Evolutionary conservation across 2,113 vertebrate genomes (phyloP).

Genomic region (Irena cyanogastra): DNA sequence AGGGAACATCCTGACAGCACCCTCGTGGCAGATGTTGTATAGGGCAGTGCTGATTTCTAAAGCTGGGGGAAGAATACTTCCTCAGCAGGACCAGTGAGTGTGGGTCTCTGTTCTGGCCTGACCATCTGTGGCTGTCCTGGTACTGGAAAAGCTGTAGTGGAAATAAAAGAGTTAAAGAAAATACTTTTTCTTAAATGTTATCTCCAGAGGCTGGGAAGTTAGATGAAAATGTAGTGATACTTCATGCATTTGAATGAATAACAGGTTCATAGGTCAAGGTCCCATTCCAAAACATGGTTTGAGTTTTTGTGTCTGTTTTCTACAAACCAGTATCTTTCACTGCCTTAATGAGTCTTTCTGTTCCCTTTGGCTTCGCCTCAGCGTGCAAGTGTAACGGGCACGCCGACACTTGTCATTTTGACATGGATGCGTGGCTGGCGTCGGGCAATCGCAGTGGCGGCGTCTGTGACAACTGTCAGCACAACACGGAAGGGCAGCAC

Average conservation of each 20-base stretch:
- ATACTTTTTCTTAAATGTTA: neutral
- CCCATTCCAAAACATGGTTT: neutral
- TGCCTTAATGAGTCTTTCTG: neutral
- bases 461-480: slow-evolving; percentile 85
- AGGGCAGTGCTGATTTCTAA: neutral
- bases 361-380: slow-evolving; percentile 38
- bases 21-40: rapidly evolving
- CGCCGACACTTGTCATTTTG: slow-evolving; percentile 87
- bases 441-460: slow-evolving; percentile 90
- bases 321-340: neutral
- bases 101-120: neutral
- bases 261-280: neutral
- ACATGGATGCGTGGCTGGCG: slow-evolving; percentile 81
- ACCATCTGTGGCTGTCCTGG: neutral
- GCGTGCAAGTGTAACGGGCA: slow-evolving; percentile 95
- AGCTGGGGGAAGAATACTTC: neutral
- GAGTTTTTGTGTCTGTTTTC: neutral
- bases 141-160: neutral
- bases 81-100: neutral
- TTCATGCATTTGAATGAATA: neutral
- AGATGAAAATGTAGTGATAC: neutral
- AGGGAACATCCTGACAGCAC: neutral
- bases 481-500: slow-evolving; percentile 89
- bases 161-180: neutral
- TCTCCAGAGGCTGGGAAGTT: neutral